A percentile compares a stretch with the other conserved stretches of the same genome.
phyloP scores from a whole-genome alignment of 1,140 invertebrate genomes.

The Drosophila tristis region DNA sequence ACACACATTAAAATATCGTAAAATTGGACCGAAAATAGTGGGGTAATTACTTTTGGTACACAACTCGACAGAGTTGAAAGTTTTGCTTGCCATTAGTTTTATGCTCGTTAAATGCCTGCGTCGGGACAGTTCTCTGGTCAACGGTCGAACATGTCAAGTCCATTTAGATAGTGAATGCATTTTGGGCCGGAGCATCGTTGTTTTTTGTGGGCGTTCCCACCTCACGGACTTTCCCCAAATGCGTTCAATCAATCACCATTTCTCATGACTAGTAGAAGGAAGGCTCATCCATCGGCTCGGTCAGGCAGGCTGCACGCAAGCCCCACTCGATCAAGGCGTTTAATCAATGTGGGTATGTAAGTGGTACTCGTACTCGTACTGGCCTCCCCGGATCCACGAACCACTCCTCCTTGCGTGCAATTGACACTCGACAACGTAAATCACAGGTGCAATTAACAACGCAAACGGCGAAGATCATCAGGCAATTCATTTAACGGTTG shows the following conservation, averaged over 20 bases:
- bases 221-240: conserved; percentile 61
- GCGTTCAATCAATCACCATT: conserved; percentile 53
- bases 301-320: conserved; percentile 31
- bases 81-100: conserved; percentile 67
- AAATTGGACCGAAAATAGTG: conserved; percentile 34
- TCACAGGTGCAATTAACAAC: conserved; percentile 79
- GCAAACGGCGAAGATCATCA: conserved; percentile 60
- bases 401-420: conserved; percentile 57
- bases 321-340: conserved; percentile 28
- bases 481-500: conserved; percentile 49
- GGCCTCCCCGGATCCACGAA: conserved; percentile 10
- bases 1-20: conserved; percentile 69
- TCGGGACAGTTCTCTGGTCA: conserved; percentile 17
- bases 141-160: conserved; percentile 72
- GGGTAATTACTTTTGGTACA: conserved; percentile 53
- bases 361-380: conserved; percentile 6
- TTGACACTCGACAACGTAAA: conserved; percentile 77
- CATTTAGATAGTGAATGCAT: conserved; percentile 67
- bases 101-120: conserved; percentile 23
- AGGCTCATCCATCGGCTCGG: neutral
- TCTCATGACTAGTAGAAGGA: conserved; percentile 20
- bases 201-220: conserved; percentile 34
- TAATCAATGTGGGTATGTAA: conserved; percentile 36
- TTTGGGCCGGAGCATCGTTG: conserved; percentile 22
- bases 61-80: conserved; percentile 11